phyloP scores from a whole-genome alignment of 2,888 invertebrate species.

The Cyaniris semiargus region DNA sequence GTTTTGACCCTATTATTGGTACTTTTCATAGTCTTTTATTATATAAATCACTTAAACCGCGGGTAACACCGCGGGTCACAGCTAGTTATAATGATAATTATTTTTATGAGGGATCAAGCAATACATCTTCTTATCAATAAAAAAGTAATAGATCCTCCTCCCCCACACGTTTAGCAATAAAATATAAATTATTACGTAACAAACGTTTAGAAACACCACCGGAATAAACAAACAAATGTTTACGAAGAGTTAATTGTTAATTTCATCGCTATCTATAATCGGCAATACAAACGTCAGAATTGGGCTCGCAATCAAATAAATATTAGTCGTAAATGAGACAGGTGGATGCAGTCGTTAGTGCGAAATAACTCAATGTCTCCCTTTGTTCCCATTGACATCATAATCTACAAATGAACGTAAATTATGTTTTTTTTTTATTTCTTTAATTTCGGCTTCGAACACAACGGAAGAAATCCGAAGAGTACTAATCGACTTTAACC shows the following conservation, averaged over 20 bases:
- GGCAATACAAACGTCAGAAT: constrained; percentile 44
- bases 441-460: constrained; percentile 26
- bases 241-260: constrained; percentile 13
- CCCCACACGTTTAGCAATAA: not conserved
- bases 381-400: constrained; percentile 45
- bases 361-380: constrained; percentile 55
- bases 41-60: too few relatives aligned
- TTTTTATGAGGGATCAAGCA: not conserved
- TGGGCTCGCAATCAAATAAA: constrained; percentile 77
- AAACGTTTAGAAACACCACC: not conserved
- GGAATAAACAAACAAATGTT: constrained; percentile 7
- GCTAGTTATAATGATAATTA: too few relatives aligned
- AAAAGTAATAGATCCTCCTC: not conserved
- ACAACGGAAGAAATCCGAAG: not conserved
- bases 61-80: too few relatives aligned
- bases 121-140: not conserved
- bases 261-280: constrained; percentile 43
- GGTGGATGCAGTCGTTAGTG: constrained; percentile 50
- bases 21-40: too few relatives aligned
- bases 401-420: constrained; percentile 46
- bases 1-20: too few relatives aligned
- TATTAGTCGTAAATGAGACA: constrained; percentile 68
- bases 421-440: constrained; percentile 43
- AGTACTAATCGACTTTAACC: not conserved
- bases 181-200: not conserved